Conservation (phyloP, 1,140 invertebrate species). For the Cotesia chilonis region DNA sequence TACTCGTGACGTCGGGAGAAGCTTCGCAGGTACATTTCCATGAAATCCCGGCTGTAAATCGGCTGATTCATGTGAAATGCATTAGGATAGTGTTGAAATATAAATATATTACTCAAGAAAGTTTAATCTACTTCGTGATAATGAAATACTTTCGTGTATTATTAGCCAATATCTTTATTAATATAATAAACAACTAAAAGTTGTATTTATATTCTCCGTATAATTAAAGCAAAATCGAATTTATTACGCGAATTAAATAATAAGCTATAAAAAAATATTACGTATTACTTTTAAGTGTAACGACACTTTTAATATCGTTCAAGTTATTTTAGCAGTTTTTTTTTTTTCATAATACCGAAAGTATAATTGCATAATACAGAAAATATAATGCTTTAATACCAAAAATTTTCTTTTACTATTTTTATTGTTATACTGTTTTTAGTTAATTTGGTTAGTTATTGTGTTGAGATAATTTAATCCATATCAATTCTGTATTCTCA, state of each 20-base stretch:
- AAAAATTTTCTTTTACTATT: too few relatives aligned
- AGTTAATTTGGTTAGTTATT: too few relatives aligned
- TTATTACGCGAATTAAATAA: neutral
- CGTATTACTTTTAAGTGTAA: neutral
- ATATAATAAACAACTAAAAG: neutral
- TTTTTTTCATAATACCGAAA: too few relatives aligned
- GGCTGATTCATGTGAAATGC: slow-evolving; percentile 26
- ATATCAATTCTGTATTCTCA: too few relatives aligned
- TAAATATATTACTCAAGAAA: slow-evolving; percentile 11
- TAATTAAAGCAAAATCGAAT: neutral
- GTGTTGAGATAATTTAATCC: too few relatives aligned
- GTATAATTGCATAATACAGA: too few relatives aligned
- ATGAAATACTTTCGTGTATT: neutral
- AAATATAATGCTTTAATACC: too few relatives aligned
- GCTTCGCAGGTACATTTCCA: slow-evolving; percentile 26
- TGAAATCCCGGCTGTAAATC: slow-evolving; percentile 26
- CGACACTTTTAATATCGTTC: too few relatives aligned
- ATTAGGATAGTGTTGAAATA: slow-evolving; percentile 16
- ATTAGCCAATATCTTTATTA: neutral
- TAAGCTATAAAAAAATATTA: neutral
- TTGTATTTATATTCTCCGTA: neutral
- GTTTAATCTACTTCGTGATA: neutral
- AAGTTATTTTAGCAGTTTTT: too few relatives aligned
- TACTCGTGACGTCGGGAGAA: slow-evolving; percentile 26
- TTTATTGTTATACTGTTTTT: too few relatives aligned